These are phyloP conservation scores for Hanleya hanleyi DNA, from an alignment of 2,888 invertebrate genomes.

Conservation along the genomic window DNA sequence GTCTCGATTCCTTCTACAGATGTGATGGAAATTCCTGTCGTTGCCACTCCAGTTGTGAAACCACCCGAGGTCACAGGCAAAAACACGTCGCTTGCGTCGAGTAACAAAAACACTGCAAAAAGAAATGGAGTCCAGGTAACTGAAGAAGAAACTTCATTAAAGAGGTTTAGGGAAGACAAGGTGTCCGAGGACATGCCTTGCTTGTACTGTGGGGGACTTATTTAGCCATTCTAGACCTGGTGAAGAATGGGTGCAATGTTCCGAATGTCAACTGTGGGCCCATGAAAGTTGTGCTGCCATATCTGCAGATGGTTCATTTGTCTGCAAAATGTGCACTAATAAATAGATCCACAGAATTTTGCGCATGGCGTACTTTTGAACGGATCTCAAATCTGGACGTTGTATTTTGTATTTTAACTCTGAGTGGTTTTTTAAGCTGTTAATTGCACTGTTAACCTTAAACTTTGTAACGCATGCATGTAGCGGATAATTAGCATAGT, in stretches of 20 bases:
- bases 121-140: too few species aligned
- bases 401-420: not conserved
- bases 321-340: not conserved
- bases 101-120: too few species aligned
- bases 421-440: not conserved
- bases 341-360: not conserved
- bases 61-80: too few species aligned
- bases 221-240: not conserved
- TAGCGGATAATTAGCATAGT: not conserved
- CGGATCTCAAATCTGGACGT: not conserved
- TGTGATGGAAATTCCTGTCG: too few species aligned
- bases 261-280: not conserved
- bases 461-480: not conserved
- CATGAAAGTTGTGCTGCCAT: not conserved
- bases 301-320: not conserved
- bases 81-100: too few species aligned
- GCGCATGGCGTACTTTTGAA: not conserved
- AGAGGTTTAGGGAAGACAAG: too few species aligned
- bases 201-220: not conserved
- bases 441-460: not conserved
- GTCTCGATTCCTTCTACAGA: too few species aligned
- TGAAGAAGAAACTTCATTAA: too few species aligned
- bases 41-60: too few species aligned
- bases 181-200: not conserved
- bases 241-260: constrained; percentile 1